Evolutionary conservation across 2,888 invertebrate species (phyloP), one percentile per base, ranked within the genome.

Genomic region (Ophion slaviceki): DNA sequence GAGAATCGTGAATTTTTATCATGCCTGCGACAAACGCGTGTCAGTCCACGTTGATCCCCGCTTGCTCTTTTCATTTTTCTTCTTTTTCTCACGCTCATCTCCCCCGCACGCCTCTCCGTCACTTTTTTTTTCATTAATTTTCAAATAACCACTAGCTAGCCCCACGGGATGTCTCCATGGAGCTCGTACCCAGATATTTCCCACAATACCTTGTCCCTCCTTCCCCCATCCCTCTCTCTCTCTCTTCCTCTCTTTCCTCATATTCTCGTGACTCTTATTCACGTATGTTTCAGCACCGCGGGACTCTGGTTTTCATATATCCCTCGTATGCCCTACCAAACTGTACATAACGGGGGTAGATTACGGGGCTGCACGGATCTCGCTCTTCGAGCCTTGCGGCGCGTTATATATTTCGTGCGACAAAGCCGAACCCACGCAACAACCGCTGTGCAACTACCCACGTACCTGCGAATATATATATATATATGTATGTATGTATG

Each of bases 121-220:
- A 20, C 62, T 68, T 76, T 85, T 76, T 85, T 80, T 67, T 82
- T 84, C 84, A 84, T 87, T 87, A 78, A 87, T 87, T 87, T 81
- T 82, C 85, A 78, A 78, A 83, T 86, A 87, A 88, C 87, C 87
- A 83, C 86, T 77, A 85, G 80, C 86, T 24, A 67, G 47, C 61
- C 76, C 77, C 67, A 59, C 75, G 78, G 83, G 84, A 67, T 24
- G 74, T 78, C 74, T 53, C 32, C 40, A 11, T 8, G 36, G 24
- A 75, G 20, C 72, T 68, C 71, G 57, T 36, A 75, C 40, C 59
- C 67, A 62, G 62, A 82, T 81, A 81, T 67, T 76, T 47, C 10
- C 53, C 70, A 70, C 66, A 74, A 82, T 82, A 79, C 68, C 20
- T 72, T 71, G 36, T 53, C 24, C 47, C 79, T 79, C 79, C 61